Evolutionary conservation across 1,140 invertebrate genomes (phyloP).

Genomic region (Heliconius nattereri): DNA sequence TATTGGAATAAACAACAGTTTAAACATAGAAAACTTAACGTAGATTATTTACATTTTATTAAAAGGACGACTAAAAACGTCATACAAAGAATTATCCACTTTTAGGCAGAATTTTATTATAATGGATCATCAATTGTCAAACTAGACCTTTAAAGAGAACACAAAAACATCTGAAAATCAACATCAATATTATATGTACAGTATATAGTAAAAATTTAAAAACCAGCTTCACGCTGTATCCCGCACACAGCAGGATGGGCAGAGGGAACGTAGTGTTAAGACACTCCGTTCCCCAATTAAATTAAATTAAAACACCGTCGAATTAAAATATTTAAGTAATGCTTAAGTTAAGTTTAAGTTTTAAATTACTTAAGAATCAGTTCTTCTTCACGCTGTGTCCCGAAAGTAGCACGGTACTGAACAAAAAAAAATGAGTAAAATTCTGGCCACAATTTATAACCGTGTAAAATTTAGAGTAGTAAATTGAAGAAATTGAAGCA

Average conservation of each 20-base stretch:
- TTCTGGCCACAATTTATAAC: background rate
- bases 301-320: too few relatives aligned
- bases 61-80: background rate
- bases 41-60: constrained; percentile 22
- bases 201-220: background rate
- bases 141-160: background rate
- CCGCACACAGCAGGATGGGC: too few relatives aligned
- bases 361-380: too few relatives aligned
- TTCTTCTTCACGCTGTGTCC: too few relatives aligned
- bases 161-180: background rate
- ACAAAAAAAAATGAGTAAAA: too few relatives aligned
- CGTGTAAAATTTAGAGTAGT: background rate
- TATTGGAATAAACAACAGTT: constrained; percentile 59
- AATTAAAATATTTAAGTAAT: too few relatives aligned
- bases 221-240: too few relatives aligned
- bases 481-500: background rate
- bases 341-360: too few relatives aligned
- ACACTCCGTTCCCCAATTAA: too few relatives aligned
- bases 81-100: background rate
- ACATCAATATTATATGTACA: background rate
- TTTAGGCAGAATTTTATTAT: background rate
- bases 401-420: too few relatives aligned
- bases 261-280: too few relatives aligned
- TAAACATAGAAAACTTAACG: constrained; percentile 29
- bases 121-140: background rate